A percentile compares a stretch with the other conserved stretches of the same genome.
These are phyloP conservation scores for Calliphora vicina DNA, from an alignment of 1,140 invertebrate species.

Conservation along the genomic window DNA sequence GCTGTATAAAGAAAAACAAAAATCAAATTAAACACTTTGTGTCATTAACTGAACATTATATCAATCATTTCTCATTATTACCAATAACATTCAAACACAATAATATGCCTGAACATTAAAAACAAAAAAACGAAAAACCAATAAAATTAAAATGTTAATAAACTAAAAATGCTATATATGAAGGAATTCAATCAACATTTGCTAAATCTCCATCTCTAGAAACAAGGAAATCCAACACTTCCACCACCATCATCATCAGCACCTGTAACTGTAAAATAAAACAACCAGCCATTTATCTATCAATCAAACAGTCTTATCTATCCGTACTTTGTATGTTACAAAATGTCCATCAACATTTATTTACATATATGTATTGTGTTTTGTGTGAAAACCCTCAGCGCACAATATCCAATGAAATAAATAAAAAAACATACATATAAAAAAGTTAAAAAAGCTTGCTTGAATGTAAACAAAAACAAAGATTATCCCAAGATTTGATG, in stretches of 20 bases:
- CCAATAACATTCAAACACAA: not conserved
- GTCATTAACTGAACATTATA: slow-evolving; percentile 8
- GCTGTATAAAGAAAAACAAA: slow-evolving; percentile 2
- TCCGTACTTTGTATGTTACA: not conserved
- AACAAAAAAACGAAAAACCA: not conserved
- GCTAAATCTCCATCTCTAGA: not conserved
- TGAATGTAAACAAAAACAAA: not conserved
- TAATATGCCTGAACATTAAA: not conserved
- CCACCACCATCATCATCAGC: not conserved
- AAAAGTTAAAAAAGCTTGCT: not conserved
- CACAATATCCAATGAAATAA: not conserved
- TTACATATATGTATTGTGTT: not conserved
- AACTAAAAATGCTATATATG: not conserved
- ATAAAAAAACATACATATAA: too few species aligned
- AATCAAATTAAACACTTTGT: not conserved
- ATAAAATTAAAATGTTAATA: not conserved
- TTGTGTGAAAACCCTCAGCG: not conserved
- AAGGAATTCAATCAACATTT: slow-evolving; percentile 10
- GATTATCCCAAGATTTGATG: not conserved
- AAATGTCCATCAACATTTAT: not conserved
- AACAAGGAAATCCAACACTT: slow-evolving; percentile 6
- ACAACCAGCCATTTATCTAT: not conserved
- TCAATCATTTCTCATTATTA: not conserved
- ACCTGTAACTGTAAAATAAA: slow-evolving; percentile 9
- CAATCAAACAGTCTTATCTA: not conserved